phyloP scores from a whole-genome alignment of 2,888 invertebrate genomes.

The Lepidochitona cinerea region DNA sequence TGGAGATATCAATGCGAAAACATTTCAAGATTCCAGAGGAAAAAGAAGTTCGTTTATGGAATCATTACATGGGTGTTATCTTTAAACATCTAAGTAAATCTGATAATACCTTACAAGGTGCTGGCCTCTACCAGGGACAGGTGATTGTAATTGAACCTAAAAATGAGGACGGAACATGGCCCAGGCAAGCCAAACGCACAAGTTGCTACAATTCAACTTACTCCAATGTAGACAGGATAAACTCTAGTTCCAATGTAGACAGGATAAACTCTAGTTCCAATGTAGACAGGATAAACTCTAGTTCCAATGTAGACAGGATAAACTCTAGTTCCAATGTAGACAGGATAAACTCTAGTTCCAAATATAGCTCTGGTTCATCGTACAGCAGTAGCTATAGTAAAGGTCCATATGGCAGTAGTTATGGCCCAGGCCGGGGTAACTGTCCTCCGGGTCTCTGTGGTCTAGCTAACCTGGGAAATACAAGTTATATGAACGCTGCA shows the following conservation, averaged over 20 bases:
- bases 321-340: too few relatives aligned
- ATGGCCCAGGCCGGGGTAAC: slow-evolving; percentile 45
- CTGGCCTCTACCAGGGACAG: slow-evolving; percentile 70
- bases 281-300: too few relatives aligned
- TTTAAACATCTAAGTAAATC: slow-evolving; percentile 70
- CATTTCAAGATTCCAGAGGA: slow-evolving; percentile 69
- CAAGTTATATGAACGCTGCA: slow-evolving; percentile 75
- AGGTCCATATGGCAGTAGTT: slow-evolving; percentile 35
- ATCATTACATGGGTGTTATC: slow-evolving; percentile 69
- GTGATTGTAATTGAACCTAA: slow-evolving; percentile 71
- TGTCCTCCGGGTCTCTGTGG: slow-evolving; percentile 73
- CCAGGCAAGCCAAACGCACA: slow-evolving; percentile 65
- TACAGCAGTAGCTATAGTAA: slow-evolving; percentile 33
- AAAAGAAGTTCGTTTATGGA: slow-evolving; percentile 72
- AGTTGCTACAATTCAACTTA: background rate
- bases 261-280: too few relatives aligned
- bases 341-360: too few relatives aligned
- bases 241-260: too few relatives aligned
- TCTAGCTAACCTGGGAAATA: slow-evolving; percentile 74
- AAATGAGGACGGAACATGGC: slow-evolving; percentile 73
- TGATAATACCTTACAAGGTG: slow-evolving; percentile 71
- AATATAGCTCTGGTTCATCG: slow-evolving; percentile 24
- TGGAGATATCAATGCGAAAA: slow-evolving; percentile 68
- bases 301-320: too few relatives aligned
- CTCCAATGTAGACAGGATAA: background rate